Evolutionary conservation across 2,113 vertebrate species (phyloP).

Genomic region (Hippolais icterina): DNA sequence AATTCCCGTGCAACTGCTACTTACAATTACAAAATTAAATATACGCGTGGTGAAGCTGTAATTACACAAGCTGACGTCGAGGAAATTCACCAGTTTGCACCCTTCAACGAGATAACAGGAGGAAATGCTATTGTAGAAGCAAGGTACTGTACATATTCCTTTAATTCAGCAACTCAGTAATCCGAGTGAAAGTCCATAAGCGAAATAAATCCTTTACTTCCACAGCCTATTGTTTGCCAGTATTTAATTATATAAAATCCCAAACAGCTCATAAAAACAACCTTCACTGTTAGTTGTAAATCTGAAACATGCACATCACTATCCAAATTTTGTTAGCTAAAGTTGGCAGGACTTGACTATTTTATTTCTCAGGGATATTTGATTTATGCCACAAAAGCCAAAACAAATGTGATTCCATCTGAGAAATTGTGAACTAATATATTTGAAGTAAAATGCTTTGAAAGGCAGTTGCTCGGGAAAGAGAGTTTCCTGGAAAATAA

Average conservation of each 20-base stretch:
- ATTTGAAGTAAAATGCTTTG: slow-evolving; percentile 44
- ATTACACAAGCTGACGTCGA: slow-evolving; percentile 47
- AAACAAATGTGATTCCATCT: slow-evolving; percentile 51
- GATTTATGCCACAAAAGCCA: slow-evolving; percentile 51
- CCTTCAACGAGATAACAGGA: slow-evolving; percentile 60
- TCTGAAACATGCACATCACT: slow-evolving; percentile 38
- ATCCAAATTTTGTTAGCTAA: slow-evolving; percentile 46
- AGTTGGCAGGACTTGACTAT: slow-evolving; percentile 37
- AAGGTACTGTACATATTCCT: slow-evolving; percentile 49
- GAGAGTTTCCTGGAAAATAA: slow-evolving; percentile 27
- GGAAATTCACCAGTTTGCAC: slow-evolving; percentile 69
- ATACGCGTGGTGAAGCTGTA: slow-evolving; percentile 1
- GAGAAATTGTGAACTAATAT: slow-evolving; percentile 39
- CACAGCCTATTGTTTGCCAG: background rate
- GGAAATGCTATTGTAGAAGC: slow-evolving; percentile 52
- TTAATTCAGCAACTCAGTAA: slow-evolving; percentile 7
- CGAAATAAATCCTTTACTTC: slow-evolving; percentile 18
- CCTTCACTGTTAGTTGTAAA: slow-evolving; percentile 15
- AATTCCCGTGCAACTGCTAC: slow-evolving; percentile 52
- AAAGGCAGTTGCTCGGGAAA: slow-evolving; percentile 25
- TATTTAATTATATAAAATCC: slow-evolving; percentile 41
- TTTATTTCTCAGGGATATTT: slow-evolving; percentile 54
- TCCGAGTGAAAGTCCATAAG: background rate
- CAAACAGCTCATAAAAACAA: slow-evolving; percentile 39
- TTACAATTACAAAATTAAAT: slow-evolving; percentile 66